Evolutionary conservation across 2,888 invertebrate species (phyloP).

Genomic region (Dryadula phaetusa): DNA sequence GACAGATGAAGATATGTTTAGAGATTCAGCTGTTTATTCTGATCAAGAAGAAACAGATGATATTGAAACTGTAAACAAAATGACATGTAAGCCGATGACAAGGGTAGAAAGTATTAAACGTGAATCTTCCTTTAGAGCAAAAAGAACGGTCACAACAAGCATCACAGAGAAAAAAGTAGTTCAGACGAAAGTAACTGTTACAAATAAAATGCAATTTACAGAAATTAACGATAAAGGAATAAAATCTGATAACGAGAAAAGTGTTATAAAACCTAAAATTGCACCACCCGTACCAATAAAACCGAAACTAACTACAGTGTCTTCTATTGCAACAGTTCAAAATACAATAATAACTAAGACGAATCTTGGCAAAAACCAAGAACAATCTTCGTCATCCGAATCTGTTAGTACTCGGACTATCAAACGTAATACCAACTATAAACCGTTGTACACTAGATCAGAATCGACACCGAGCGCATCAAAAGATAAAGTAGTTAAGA

Average conservation of each 20-base stretch:
- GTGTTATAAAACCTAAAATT: slow-evolving; percentile 74
- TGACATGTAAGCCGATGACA: slow-evolving; percentile 56
- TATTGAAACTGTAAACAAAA: slow-evolving; percentile 53
- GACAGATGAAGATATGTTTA: slow-evolving; percentile 87
- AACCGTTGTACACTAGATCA: slow-evolving; percentile 57
- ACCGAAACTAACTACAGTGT: slow-evolving; percentile 75
- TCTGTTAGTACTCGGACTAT: slow-evolving; percentile 64
- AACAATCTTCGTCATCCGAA: slow-evolving; percentile 62
- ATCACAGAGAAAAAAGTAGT: slow-evolving; percentile 57
- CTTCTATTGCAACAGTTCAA: slow-evolving; percentile 53
- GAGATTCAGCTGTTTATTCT: slow-evolving; percentile 93
- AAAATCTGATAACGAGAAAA: slow-evolving; percentile 47
- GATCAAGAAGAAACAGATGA: slow-evolving; percentile 86
- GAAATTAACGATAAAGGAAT: slow-evolving; percentile 50
- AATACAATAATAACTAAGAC: slow-evolving; percentile 53
- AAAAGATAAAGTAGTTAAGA: slow-evolving; percentile 50
- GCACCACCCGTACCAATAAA: slow-evolving; percentile 88
- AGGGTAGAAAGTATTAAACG: slow-evolving; percentile 66
- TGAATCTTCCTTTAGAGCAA: slow-evolving; percentile 63
- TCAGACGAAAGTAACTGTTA: slow-evolving; percentile 55
- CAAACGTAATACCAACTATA: slow-evolving; percentile 62
- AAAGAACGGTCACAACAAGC: slow-evolving; percentile 58
- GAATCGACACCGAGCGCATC: slow-evolving; percentile 57
- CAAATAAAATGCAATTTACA: slow-evolving; percentile 52
- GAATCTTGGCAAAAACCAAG: slow-evolving; percentile 54